Evolutionary conservation across 2,888 invertebrate species (phyloP).

Genomic region (Liposcelis brunnea): DNA sequence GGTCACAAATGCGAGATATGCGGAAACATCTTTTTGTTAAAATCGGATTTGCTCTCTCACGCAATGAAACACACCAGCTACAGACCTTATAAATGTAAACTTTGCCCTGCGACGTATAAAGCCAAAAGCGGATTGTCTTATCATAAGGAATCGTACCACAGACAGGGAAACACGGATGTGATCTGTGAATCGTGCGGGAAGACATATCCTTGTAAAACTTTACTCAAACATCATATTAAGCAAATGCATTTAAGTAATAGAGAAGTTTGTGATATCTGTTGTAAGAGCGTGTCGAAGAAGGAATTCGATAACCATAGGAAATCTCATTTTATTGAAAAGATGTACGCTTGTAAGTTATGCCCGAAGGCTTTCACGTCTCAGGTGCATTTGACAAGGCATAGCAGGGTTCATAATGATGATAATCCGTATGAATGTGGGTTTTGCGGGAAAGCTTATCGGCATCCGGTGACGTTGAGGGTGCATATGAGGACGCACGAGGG

Average conservation of each 20-base stretch:
- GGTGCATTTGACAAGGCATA: no score
- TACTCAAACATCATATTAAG: background rate
- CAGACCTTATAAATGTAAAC: constrained; percentile 3
- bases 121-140: constrained; percentile 2
- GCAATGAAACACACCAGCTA: constrained; percentile 1
- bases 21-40: background rate
- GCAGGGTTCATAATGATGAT: no score
- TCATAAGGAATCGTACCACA: background rate
- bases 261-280: no score
- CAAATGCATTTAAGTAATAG: background rate
- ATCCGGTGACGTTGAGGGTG: no score
- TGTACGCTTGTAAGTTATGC: no score
- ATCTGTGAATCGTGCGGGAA: constrained; percentile 2
- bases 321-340: no score
- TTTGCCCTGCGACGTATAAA: constrained; percentile 5
- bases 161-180: background rate
- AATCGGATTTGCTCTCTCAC: constrained; percentile 3
- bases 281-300: no score
- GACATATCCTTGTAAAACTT: constrained; percentile 1
- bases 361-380: no score
- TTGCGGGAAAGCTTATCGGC: no score
- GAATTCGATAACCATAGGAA: no score
- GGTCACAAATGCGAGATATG: background rate
- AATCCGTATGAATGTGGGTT: no score
- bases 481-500: no score